phyloP scores from a whole-genome alignment of 2,797 vertebrate genomes.

The Silurus lanzhouensis region DNA sequence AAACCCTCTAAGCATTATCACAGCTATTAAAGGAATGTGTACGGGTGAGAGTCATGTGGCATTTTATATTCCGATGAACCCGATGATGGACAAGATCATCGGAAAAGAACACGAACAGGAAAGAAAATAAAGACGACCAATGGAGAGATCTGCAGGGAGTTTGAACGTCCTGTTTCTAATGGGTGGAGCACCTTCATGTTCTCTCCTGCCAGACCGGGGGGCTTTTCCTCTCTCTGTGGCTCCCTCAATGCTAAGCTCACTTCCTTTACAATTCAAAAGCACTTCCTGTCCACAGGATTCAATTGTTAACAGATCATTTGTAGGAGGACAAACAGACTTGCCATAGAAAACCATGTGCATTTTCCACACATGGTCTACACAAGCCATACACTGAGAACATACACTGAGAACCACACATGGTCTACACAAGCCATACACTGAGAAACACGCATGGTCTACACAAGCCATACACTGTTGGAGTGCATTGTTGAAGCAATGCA shows the following conservation, averaged over 20 bases:
- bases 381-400: not conserved
- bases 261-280: constrained; percentile 64
- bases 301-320: constrained; percentile 52
- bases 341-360: not conserved
- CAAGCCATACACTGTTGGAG: not conserved
- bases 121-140: not conserved
- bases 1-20: not conserved
- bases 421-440: no score
- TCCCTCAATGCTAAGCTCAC: constrained; percentile 57
- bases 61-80: no score
- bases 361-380: not conserved
- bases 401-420: no score
- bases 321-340: constrained; percentile 19
- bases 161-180: constrained; percentile 72
- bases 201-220: constrained; percentile 61
- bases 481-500: not conserved
- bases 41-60: not conserved
- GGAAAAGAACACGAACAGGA: not conserved
- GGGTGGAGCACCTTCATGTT: constrained; percentile 70
- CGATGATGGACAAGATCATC: not conserved
- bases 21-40: not conserved
- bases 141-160: constrained; percentile 1
- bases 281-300: constrained; percentile 57
- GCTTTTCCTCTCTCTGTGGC: constrained; percentile 37
- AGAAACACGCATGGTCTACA: no score